A percentile compares a stretch with the other conserved stretches of the same genome.
Evolutionary conservation across 30 jellyfish, hydroid and myxozoan species (phyloP).

Genomic region (Cassiopea andromeda): DNA sequence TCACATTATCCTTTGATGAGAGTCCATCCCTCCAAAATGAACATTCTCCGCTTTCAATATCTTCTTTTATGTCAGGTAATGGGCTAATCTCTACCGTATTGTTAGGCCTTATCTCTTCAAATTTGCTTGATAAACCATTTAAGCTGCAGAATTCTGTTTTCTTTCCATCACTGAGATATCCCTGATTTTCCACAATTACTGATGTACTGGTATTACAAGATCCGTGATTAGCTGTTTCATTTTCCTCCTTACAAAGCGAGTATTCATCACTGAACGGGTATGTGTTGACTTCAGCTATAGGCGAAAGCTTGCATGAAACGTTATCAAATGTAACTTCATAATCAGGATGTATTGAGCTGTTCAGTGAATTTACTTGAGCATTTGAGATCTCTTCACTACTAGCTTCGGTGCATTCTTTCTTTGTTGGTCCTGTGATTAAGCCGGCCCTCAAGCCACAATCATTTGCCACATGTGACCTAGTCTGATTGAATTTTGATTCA

Average conservation of each 20-base stretch:
- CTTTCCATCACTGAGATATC: not conserved
- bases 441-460: not conserved
- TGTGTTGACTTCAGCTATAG: not conserved
- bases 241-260: not conserved
- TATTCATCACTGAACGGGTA: not conserved
- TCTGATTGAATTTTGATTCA: not conserved
- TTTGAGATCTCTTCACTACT: not conserved
- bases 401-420: not conserved
- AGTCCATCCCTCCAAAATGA: conserved; percentile 32
- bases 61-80: conserved; percentile 20
- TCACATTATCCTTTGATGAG: conserved; percentile 5
- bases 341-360: not conserved
- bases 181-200: not conserved
- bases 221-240: not conserved
- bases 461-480: not conserved
- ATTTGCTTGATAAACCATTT: conserved; percentile 9
- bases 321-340: not conserved
- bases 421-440: not conserved
- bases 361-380: not conserved
- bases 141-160: not conserved
- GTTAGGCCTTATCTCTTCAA: conserved; percentile 16
- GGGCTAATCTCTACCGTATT: conserved; percentile 35
- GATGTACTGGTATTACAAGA: not conserved
- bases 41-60: conserved; percentile 25
- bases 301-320: not conserved